phyloP scores from a whole-genome alignment of 2,888 invertebrate species.

The Chironomus riparius region DNA sequence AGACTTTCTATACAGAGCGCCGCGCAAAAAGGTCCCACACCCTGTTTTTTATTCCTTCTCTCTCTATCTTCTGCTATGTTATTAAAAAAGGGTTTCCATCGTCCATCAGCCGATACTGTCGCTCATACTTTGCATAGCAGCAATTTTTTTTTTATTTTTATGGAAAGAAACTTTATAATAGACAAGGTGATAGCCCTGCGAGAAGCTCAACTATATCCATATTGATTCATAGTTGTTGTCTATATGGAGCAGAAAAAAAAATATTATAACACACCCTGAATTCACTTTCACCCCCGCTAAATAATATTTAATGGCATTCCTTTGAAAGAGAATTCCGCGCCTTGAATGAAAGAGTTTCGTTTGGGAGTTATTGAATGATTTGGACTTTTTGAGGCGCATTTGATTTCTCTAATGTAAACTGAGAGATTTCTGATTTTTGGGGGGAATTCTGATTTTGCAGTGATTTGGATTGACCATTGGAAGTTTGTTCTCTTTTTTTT shows the following conservation, averaged over 20 bases:
- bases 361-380: not conserved
- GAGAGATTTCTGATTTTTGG: too few relatives aligned
- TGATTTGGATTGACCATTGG: too few relatives aligned
- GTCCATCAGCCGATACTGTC: not conserved
- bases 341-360: not conserved
- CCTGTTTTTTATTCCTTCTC: not conserved
- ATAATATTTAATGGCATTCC: slow-evolving; percentile 26
- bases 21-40: slow-evolving; percentile 16
- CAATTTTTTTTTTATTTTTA: too few relatives aligned
- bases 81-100: not conserved
- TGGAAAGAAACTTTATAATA: not conserved
- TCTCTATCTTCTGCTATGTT: not conserved
- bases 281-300: slow-evolving; percentile 13
- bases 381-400: too few relatives aligned
- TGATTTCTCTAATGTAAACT: too few relatives aligned
- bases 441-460: too few relatives aligned
- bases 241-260: slow-evolving; percentile 6
- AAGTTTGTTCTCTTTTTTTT: too few relatives aligned
- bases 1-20: not conserved
- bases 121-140: not conserved
- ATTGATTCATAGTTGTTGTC: slow-evolving; percentile 25
- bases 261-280: slow-evolving; percentile 20
- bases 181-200: not conserved
- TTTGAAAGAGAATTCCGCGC: slow-evolving; percentile 20
- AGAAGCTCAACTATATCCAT: not conserved